phyloP scores from a whole-genome alignment of 2,888 invertebrate genomes.

The Hypselothyrea guttata region DNA sequence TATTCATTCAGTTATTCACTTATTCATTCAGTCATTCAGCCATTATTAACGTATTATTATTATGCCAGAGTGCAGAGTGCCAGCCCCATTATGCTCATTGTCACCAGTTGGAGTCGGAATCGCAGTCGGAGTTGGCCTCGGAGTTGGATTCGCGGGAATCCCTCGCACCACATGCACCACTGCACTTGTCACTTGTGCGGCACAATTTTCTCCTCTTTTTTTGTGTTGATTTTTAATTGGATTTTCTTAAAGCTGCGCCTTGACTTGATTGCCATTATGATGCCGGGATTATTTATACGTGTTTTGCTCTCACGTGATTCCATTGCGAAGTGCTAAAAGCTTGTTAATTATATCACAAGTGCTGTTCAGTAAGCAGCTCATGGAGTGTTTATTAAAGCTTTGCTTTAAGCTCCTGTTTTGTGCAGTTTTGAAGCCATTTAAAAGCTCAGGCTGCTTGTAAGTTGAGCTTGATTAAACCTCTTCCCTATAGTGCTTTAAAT shows the following conservation, averaged over 20 bases:
- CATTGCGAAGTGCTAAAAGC: too few species aligned
- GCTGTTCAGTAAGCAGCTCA: too few species aligned
- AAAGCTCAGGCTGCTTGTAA: too few species aligned
- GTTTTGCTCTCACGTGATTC: not conserved
- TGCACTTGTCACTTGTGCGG: slow-evolving; percentile 31
- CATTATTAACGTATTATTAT: slow-evolving; percentile 64
- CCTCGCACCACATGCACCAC: slow-evolving; percentile 1
- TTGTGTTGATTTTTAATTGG: slow-evolving; percentile 57
- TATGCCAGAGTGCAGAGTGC: slow-evolving; percentile 37
- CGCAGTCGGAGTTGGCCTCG: slow-evolving; percentile 3
- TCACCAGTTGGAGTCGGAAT: slow-evolving; percentile 28
- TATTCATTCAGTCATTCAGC: slow-evolving; percentile 36
- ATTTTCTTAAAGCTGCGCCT: slow-evolving; percentile 75
- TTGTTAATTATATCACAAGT: too few species aligned
- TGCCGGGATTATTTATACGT: slow-evolving; percentile 33
- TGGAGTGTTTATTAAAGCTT: too few species aligned
- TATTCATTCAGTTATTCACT: slow-evolving; percentile 20
- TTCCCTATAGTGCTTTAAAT: too few species aligned
- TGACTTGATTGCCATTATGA: slow-evolving; percentile 66
- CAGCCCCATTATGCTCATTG: slow-evolving; percentile 50
- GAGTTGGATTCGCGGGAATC: not conserved
- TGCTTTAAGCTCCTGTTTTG: too few species aligned
- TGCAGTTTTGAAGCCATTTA: too few species aligned
- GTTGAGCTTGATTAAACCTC: too few species aligned
- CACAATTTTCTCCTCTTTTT: slow-evolving; percentile 15